Conservation (phyloP, 2,797 vertebrate species). For the Adrianichthys oophorus region DNA sequence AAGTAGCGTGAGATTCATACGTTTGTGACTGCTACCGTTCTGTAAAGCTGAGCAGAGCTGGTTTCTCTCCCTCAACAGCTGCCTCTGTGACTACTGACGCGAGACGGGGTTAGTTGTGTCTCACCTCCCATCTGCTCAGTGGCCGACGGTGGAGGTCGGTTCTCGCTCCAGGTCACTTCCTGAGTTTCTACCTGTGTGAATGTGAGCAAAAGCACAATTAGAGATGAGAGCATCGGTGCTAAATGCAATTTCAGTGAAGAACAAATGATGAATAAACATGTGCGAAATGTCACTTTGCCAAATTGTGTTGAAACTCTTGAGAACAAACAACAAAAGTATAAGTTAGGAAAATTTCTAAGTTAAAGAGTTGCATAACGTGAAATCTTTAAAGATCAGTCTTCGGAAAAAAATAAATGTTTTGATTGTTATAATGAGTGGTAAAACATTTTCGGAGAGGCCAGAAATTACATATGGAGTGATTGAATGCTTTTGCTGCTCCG, state of each 20-base stretch:
- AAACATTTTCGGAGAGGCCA: too few species aligned
- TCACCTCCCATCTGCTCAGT: constrained; percentile 34
- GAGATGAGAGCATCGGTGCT: constrained; percentile 2
- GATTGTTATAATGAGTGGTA: too few species aligned
- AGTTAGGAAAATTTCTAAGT: neutral
- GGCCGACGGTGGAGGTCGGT: constrained; percentile 5
- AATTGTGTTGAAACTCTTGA: neutral
- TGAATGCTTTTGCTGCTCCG: too few species aligned
- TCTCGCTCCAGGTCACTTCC: constrained; percentile 12
- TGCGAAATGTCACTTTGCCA: neutral
- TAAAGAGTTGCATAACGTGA: neutral
- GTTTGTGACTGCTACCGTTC: constrained; percentile 8
- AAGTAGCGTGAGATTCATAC: neutral
- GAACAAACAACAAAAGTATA: neutral
- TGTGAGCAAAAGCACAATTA: constrained; percentile 3
- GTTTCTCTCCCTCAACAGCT: constrained; percentile 13
- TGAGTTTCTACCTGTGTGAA: constrained; percentile 14
- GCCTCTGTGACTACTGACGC: constrained; percentile 9
- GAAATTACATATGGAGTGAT: too few species aligned
- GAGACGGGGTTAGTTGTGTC: constrained; percentile 30
- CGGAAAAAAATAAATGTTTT: too few species aligned
- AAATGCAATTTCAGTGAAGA: constrained; percentile 4
- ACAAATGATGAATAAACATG: constrained; percentile 1
- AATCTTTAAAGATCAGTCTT: too few species aligned
- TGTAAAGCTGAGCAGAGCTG: constrained; percentile 8